Conservation (phyloP, 2,113 vertebrate species). For the Puffinus mauretanicus region DNA sequence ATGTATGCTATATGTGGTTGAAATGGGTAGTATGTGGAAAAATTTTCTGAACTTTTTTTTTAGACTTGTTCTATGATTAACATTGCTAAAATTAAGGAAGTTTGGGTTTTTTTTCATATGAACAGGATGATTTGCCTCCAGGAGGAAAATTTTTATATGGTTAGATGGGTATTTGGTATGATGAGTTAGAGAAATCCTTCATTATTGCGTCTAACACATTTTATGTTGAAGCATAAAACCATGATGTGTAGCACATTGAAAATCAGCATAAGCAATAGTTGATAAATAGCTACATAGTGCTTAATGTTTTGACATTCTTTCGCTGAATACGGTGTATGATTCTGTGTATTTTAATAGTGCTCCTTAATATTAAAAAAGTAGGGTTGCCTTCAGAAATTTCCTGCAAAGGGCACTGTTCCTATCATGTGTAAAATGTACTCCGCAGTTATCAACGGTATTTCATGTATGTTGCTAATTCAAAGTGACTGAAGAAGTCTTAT, state of each 20-base stretch:
- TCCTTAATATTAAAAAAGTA: neutral
- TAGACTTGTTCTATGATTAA: neutral
- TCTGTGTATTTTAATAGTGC: neutral
- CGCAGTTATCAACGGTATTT: neutral
- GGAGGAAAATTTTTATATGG: neutral
- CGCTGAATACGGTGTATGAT: neutral
- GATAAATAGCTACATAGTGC: neutral
- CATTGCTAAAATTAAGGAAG: neutral
- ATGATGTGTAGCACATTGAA: neutral
- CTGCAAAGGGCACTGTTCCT: neutral
- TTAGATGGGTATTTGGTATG: neutral
- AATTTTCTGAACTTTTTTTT: neutral
- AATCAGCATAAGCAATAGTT: neutral
- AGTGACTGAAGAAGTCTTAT: neutral
- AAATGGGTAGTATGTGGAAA: neutral
- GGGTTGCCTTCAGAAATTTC: neutral
- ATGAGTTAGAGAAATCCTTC: neutral
- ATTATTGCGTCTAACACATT: neutral
- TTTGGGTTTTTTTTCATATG: neutral
- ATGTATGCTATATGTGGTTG: neutral
- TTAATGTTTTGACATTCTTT: neutral
- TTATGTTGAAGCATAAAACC: neutral
- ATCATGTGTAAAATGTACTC: neutral
- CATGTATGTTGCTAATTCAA: neutral
- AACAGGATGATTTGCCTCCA: neutral